Evolutionary conservation across 92 coral and sea anemone species (phyloP), one percentile per base, ranked within the genome.

Genomic region (Bergia puertoricense): DNA sequence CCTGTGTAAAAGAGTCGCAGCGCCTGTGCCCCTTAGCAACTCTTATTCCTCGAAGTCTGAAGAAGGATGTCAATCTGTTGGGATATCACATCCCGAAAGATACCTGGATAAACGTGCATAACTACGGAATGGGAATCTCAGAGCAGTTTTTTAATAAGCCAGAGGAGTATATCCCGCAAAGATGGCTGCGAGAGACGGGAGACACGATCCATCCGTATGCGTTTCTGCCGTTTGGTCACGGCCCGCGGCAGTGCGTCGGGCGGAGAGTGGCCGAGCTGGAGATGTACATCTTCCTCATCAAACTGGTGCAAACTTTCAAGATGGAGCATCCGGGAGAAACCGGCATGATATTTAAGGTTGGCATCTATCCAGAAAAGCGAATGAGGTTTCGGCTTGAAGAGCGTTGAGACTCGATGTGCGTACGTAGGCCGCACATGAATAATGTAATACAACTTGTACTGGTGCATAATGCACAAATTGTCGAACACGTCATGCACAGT

Each of bases 241-340:
- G 95, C 41, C 86, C 91, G 6, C 90, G 95, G 30, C 92, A 88
- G 88, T 92, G 95, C 22, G 44, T 92, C 38, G 95, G 95, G 41
- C 82, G 89, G 4, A 20, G 89, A 59, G 89, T 86, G 4, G 89
- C 89, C 10, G 89, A 86, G 82, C 82, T 86, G 50, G 86, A 77
- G 76, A 77, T 88, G 90, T 88, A 77, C 77, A 80, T 88, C 37
- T 88, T 13, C 62, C 56, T 80, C 22, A 80, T 88, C 5, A 77
- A 88, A 38, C 77, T 88, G 4, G 62, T 88, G 11, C 76, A 67
- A 36, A 8, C 88, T 50, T 88, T 88, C 67, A 77, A 80, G 76
- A 0, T 88, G 76, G 50, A 71, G 76, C 86, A 88, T 46, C 82
- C 56, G 20, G 90, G 90, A 22, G 78, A 77, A 42, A 86, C 69